phyloP scores from a whole-genome alignment of 2,888 invertebrate genomes.

The Baronia brevicornis region DNA sequence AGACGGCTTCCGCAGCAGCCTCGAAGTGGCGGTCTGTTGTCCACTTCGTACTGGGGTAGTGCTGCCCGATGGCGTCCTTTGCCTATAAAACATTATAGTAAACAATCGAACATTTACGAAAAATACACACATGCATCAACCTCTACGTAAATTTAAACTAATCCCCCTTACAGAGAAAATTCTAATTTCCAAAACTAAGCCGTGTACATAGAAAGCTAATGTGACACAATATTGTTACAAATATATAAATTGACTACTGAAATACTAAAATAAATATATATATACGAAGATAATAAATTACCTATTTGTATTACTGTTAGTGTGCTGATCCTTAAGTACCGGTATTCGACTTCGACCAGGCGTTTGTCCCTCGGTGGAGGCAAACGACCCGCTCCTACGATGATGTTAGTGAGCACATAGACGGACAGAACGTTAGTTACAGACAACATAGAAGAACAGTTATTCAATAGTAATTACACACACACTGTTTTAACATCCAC shows the following conservation, averaged over 20 bases:
- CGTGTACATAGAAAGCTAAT: no score
- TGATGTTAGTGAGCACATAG: conserved; percentile 65
- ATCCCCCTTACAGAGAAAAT: no score
- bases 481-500: conserved; percentile 24
- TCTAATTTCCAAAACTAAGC: no score
- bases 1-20: conserved; percentile 79
- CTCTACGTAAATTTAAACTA: conserved; percentile 4
- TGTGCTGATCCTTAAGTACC: conserved; percentile 67
- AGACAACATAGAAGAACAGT: conserved; percentile 38
- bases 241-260: conserved; percentile 22
- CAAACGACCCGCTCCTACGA: conserved; percentile 71
- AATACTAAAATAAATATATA: conserved; percentile 25
- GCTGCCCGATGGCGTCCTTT: conserved; percentile 85
- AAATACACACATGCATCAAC: conserved; percentile 9
- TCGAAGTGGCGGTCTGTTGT: conserved; percentile 77
- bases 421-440: conserved; percentile 58
- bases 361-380: conserved; percentile 67
- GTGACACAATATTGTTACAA: no score
- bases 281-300: conserved; percentile 33
- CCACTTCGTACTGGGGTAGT: conserved; percentile 82
- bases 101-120: conserved; percentile 13
- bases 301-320: conserved; percentile 69
- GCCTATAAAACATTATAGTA: conserved; percentile 55
- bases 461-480: conserved; percentile 38
- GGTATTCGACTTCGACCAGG: conserved; percentile 70